Percentiles rank a stretch among this genome's conserved stretches.
These are phyloP conservation scores for Alethe castanea DNA, from an alignment of 2,113 vertebrate species.

Conservation along the genomic window DNA sequence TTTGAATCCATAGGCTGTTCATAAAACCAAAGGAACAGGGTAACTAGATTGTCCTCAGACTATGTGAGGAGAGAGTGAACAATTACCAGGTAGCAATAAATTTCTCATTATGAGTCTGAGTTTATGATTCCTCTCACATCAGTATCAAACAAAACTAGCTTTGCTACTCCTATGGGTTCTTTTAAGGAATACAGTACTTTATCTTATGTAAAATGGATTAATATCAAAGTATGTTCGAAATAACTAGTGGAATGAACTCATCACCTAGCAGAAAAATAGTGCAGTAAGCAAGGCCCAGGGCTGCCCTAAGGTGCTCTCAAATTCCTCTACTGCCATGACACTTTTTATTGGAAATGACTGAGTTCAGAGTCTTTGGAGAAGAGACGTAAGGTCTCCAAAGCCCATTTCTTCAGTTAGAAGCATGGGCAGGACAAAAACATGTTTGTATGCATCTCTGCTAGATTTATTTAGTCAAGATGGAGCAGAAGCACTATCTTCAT, in stretches of 20 bases:
- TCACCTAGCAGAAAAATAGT: neutral
- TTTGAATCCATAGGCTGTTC: neutral
- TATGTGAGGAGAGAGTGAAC: neutral
- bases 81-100: neutral
- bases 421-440: neutral
- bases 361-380: neutral
- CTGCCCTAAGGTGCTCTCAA: neutral
- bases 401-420: neutral
- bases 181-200: neutral
- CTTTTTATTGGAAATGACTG: neutral
- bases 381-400: neutral
- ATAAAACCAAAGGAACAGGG: neutral
- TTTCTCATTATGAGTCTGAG: neutral
- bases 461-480: neutral
- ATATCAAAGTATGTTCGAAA: neutral
- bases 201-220: neutral
- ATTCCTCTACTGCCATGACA: neutral
- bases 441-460: neutral
- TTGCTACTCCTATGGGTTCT: neutral
- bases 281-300: neutral
- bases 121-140: neutral
- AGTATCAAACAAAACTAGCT: neutral
- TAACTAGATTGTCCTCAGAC: neutral
- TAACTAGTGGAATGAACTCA: neutral
- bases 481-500: neutral